A percentile compares a stretch with the other conserved stretches of the same genome.
Conservation (phyloP, 2,797 vertebrate species). For the Artibeus lituratus region DNA sequence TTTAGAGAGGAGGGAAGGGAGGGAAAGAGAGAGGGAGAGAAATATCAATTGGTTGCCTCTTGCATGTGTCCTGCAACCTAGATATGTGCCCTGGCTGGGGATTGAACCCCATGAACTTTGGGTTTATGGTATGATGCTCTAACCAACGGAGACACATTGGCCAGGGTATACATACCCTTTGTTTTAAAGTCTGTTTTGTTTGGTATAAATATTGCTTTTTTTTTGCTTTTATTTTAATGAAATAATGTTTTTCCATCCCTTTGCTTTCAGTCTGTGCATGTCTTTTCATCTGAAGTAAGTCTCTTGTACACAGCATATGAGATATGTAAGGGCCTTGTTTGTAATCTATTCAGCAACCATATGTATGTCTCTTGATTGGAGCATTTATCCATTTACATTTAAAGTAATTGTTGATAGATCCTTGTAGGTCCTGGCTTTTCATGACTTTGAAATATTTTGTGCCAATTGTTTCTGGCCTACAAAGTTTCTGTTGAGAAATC, state of each 20-base stretch:
- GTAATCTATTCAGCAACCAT: background rate
- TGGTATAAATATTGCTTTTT: background rate
- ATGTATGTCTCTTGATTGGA: background rate
- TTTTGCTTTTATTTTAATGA: background rate
- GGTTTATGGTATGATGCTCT: too few relatives aligned
- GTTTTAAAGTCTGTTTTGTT: background rate
- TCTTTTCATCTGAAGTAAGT: background rate
- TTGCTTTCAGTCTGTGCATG: background rate
- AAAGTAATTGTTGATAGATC: background rate
- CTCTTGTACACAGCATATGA: background rate
- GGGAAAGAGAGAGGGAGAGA: too few relatives aligned
- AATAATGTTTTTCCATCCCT: background rate
- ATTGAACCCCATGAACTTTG: too few relatives aligned
- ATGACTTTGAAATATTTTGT: background rate
- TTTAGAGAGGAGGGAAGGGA: too few relatives aligned
- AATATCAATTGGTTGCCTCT: too few relatives aligned
- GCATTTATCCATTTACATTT: background rate
- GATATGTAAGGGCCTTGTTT: background rate
- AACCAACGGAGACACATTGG: too few relatives aligned
- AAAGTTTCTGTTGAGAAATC: background rate
- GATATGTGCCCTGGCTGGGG: too few relatives aligned
- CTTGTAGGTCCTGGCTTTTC: background rate
- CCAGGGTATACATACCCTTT: background rate
- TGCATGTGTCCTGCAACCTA: too few relatives aligned
- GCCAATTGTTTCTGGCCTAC: background rate